Evolutionary conservation across 2,113 vertebrate genomes (phyloP).

Genomic region (Catharus fuscescens): DNA sequence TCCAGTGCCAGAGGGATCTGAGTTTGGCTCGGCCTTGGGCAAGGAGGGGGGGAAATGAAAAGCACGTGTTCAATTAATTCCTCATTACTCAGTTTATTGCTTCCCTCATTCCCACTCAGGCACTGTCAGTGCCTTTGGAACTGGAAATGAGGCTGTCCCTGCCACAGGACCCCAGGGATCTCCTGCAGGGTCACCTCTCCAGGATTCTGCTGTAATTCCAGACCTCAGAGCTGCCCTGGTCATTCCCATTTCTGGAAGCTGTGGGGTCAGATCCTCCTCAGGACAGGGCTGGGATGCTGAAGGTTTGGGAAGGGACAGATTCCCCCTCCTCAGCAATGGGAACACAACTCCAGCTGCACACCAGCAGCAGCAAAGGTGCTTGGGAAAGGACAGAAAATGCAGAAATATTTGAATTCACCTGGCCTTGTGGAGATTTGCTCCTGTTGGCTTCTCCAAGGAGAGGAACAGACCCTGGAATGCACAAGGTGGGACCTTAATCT

Average conservation of each 20-base stretch:
- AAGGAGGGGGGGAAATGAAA: background rate
- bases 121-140: conserved; percentile 20
- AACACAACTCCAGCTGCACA: background rate
- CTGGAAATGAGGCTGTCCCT: conserved; percentile 48
- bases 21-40: background rate
- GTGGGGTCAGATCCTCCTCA: background rate
- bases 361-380: background rate
- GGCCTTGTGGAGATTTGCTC: background rate
- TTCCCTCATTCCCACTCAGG: background rate
- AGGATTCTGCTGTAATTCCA: background rate
- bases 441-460: background rate
- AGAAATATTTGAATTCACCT: background rate
- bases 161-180: background rate
- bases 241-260: fast-evolving
- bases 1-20: background rate
- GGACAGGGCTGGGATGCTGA: fast-evolving
- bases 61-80: conserved; percentile 55
- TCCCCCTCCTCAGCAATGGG: background rate
- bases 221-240: background rate
- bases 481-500: background rate
- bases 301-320: background rate
- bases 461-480: background rate
- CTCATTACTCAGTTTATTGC: background rate
- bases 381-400: background rate
- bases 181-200: background rate